Conservation (phyloP, 2,797 vertebrate genomes). For the Mycteria americana region DNA sequence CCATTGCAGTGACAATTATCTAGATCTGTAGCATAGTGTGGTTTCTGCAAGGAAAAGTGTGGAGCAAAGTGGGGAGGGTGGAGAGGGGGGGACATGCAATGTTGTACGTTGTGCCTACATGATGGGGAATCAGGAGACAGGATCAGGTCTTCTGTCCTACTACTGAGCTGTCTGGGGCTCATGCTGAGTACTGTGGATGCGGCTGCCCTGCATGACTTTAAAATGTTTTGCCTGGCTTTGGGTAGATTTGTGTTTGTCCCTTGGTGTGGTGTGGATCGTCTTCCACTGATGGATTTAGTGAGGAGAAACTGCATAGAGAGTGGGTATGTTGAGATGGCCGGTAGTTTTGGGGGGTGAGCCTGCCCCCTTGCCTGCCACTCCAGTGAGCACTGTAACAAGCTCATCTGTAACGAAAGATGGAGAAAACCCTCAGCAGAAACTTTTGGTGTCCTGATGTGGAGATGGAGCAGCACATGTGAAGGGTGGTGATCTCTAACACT, state of each 20-base stretch:
- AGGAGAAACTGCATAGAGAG: not conserved
- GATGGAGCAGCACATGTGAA: not conserved
- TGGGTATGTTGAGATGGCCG: not conserved
- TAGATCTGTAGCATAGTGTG: not conserved
- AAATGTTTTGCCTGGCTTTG: not conserved
- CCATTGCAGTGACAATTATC: not conserved
- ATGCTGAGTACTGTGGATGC: not conserved
- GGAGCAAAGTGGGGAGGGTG: not conserved
- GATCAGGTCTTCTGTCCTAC: not conserved
- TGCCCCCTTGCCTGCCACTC: not conserved
- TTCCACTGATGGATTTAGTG: not conserved
- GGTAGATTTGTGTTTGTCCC: not conserved
- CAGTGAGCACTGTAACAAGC: not conserved
- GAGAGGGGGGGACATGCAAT: accelerated
- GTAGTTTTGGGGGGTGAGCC: not conserved
- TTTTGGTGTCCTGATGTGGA: not conserved
- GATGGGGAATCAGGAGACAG: not conserved
- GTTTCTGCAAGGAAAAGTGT: not conserved
- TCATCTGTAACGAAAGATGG: not conserved
- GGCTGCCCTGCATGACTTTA: not conserved
- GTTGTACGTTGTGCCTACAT: not conserved
- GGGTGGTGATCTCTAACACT: not conserved
- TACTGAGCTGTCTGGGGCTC: not conserved
- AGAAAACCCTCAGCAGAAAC: not conserved
- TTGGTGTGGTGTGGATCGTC: not conserved